Base-by-base conservation (phyloP, 2,797 vertebrate genomes). In the Acrocephalus scirpaceus region DNA sequence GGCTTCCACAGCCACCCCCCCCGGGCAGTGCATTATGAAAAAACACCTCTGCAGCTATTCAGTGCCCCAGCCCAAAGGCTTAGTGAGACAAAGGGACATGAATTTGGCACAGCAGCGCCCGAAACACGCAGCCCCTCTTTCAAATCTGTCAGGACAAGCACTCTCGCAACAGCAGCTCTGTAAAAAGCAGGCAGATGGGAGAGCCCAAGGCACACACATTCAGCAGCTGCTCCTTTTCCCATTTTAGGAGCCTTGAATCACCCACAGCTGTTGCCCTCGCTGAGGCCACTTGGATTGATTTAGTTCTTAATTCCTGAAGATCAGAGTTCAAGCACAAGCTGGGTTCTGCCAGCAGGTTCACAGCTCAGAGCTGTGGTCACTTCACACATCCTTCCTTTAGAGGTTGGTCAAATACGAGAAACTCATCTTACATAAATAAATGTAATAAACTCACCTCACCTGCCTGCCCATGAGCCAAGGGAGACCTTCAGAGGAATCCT, bases 71-170 rank as follows among this genome's bases (percentile, higher is more conserved):
- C 76, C 95, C 89, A 29, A 79, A 66, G 77, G 94, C 94, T 96
- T 96, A 96, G 91, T 0, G 30, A 92, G 45, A 97, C 95, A 96
- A 95, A 93, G 73, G 84, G 84, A 38, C 74, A 50, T 1, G 13
- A 95, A 81, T 93, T 80, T 81, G 85, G 92, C 91, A 92, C 77
- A 56, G 75, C 84, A 44, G 71, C 0, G 7, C 85, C 91, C 44
- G 73, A 80, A 93, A 92, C 67, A 53, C 60, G 13, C 50, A 86
- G 89, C 36, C 19, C 61, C 56, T 36, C 7, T 40, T 90, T 88
- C 66, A 92, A 84, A 95, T 89, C 85, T 90, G 87, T 80, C 95
- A 91, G 92, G 82, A 90, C 92, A 87, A 94, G 92, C 93, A 92
- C 87, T 92, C 80, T 92, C 20, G 1, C 79, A 71, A 44, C 62